A percentile compares a stretch with the other conserved stretches of the same genome.
These are phyloP conservation scores for Drosophila quasianomalipes DNA, from an alignment of 2,888 invertebrate species.

Conservation along the genomic window DNA sequence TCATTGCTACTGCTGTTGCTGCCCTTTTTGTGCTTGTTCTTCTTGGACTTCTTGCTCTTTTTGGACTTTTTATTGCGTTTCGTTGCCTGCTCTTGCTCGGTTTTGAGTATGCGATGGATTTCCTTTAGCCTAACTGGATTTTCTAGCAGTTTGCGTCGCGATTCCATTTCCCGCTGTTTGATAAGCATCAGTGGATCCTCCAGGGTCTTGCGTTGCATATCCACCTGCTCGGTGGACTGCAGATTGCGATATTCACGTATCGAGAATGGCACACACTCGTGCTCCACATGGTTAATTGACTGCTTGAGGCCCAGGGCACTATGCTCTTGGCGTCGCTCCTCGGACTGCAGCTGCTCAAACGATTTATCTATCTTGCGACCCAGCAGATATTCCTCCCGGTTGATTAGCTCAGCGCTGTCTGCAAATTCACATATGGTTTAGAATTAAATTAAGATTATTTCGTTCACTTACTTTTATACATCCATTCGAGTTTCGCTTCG, in stretches of 20 bases:
- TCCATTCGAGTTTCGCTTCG: slow-evolving; percentile 91
- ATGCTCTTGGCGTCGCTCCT: slow-evolving; percentile 85
- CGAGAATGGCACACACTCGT: slow-evolving; percentile 92
- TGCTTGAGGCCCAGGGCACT: slow-evolving; percentile 83
- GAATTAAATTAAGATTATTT: neutral
- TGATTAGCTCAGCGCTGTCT: slow-evolving; percentile 84
- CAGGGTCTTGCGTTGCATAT: slow-evolving; percentile 94
- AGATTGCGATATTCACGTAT: slow-evolving; percentile 86
- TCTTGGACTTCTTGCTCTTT: slow-evolving; percentile 75
- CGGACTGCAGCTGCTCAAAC: slow-evolving; percentile 88
- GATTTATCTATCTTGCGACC: slow-evolving; percentile 92
- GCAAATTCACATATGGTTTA: neutral
- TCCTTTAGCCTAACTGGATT: slow-evolving; percentile 97
- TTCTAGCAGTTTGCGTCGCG: slow-evolving; percentile 92
- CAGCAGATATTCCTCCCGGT: slow-evolving; percentile 95
- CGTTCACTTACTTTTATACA: slow-evolving; percentile 89
- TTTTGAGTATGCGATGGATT: slow-evolving; percentile 91
- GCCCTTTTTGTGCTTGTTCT: slow-evolving; percentile 75
- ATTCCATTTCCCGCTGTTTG: slow-evolving; percentile 95
- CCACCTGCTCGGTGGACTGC: slow-evolving; percentile 90
- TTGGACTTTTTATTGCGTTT: slow-evolving; percentile 64
- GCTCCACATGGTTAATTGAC: slow-evolving; percentile 89
- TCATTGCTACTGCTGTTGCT: slow-evolving; percentile 83
- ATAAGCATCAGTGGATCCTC: slow-evolving; percentile 97
- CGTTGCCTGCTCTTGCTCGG: slow-evolving; percentile 85